Percentiles rank a stretch among this genome's conserved stretches.
phyloP scores from a whole-genome alignment of 2,888 invertebrate genomes.

The Parnassius smintheus region DNA sequence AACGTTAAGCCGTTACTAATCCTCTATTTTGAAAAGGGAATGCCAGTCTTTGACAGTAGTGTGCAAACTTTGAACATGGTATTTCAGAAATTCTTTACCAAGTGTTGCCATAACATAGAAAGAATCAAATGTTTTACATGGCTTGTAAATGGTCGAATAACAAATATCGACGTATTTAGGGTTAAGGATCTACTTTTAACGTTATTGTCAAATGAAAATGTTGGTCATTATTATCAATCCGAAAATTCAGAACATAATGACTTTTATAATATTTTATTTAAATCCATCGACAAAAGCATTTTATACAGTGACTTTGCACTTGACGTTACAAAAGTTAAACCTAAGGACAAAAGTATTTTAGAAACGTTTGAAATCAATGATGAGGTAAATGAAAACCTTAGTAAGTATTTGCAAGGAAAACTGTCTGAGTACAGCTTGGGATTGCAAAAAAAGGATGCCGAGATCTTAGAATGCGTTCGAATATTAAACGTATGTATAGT shows the following conservation, averaged over 20 bases:
- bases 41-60: conserved; percentile 59
- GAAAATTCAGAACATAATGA: conserved; percentile 26
- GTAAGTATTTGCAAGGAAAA: conserved; percentile 41
- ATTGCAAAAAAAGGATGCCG: conserved; percentile 36
- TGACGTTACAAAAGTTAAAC: conserved; percentile 33
- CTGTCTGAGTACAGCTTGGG: conserved; percentile 33
- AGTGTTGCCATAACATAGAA: conserved; percentile 50
- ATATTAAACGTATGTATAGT: conserved; percentile 42
- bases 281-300: conserved; percentile 54
- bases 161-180: conserved; percentile 36
- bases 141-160: conserved; percentile 49
- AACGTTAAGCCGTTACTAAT: conserved; percentile 57
- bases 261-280: conserved; percentile 52
- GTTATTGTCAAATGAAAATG: conserved; percentile 58
- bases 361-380: conserved; percentile 42
- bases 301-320: conserved; percentile 65
- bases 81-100: conserved; percentile 58
- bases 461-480: conserved; percentile 44
- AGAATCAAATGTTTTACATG: conserved; percentile 56
- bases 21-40: conserved; percentile 64
- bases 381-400: conserved; percentile 41
- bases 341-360: conserved; percentile 16
- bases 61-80: conserved; percentile 54
- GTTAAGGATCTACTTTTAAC: conserved; percentile 51
- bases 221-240: conserved; percentile 30